Base-by-base conservation (phyloP, 2,113 vertebrate species). In the Myiopsitta monachus region DNA sequence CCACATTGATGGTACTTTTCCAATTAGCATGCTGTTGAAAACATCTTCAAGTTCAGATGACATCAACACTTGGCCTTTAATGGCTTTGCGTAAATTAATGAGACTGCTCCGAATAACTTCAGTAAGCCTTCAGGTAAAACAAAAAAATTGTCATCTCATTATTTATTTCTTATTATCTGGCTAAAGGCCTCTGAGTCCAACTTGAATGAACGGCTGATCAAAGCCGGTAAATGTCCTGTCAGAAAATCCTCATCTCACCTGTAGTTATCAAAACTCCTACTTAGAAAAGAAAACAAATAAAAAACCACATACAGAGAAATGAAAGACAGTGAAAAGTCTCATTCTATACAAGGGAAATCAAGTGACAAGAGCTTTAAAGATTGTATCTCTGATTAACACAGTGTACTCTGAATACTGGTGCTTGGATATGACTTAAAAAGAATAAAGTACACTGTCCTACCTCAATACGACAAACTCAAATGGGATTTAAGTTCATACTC, bases 41-140 rank as follows among this genome's bases (percentile, higher is more conserved):
- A 99, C 98, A 17, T 98, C 97, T 96, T 99, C 99, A 55, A 99
- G 98, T 95, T 99, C 99, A 7, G 98, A 96, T 49, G 99, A 99
- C 99, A 99, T 99, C 85, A 99, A 96, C 43, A 99, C 98, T 97
- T 98, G 99, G 38, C 99, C 99, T 95, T 98, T 99, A 89, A 99
- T 97, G 49, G 99, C 99, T 95, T 97, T 99, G 62, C 98, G 90
- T 74, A 99, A 97, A 97, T 98, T 98, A 38, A 98, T 94, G 96
- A 99, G 98, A 94, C 98, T 99, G 94, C 79, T 97, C 10, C 98
- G 98, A 72, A 99, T 94, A 78, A 99, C 98, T 82, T 96, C 94
- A 26, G 98, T 99, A 47, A 99, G 97, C 96, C 99, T 99, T 95
- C 39, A 83, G 73, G 88, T 39, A 94, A 91, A 26, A 79, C 8